Conservation (phyloP, 2,113 vertebrate genomes). For the Podarcis raffonei region DNA sequence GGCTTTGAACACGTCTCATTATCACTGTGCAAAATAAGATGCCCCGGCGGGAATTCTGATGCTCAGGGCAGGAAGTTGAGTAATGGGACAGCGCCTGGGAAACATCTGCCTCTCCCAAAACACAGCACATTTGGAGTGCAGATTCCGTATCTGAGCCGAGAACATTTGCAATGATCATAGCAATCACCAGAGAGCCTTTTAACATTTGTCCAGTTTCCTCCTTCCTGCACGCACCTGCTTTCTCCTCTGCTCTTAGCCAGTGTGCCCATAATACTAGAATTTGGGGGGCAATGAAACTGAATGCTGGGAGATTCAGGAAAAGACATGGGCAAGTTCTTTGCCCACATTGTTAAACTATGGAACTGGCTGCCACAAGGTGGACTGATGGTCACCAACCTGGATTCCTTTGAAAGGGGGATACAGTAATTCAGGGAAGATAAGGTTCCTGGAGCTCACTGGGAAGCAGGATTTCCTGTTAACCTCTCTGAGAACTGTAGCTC, state of each 20-base stretch:
- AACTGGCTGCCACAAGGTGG: too few species aligned
- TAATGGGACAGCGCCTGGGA: not conserved
- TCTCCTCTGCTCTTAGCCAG: not conserved
- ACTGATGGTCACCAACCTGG: too few species aligned
- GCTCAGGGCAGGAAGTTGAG: constrained; percentile 6
- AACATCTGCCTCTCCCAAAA: constrained; percentile 5
- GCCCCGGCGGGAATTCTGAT: constrained; percentile 4
- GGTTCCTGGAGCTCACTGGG: too few species aligned
- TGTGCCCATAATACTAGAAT: not conserved
- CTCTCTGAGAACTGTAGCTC: not conserved
- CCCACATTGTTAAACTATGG: too few species aligned
- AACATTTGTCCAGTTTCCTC: not conserved
- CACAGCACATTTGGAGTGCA: not conserved
- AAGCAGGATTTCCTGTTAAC: too few species aligned
- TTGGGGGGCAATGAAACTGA: too few species aligned
- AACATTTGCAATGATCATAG: not conserved
- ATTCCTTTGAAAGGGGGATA: too few species aligned
- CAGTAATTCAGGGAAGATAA: too few species aligned
- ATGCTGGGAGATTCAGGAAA: too few species aligned
- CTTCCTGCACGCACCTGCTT: not conserved
- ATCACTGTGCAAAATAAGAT: constrained; percentile 7
- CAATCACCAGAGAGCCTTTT: not conserved
- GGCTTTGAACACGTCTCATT: constrained; percentile 26
- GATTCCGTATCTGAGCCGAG: not conserved
- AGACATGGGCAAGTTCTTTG: too few species aligned